phyloP scores from a whole-genome alignment of 2,888 invertebrate species.

The Cephalotes varians region DNA sequence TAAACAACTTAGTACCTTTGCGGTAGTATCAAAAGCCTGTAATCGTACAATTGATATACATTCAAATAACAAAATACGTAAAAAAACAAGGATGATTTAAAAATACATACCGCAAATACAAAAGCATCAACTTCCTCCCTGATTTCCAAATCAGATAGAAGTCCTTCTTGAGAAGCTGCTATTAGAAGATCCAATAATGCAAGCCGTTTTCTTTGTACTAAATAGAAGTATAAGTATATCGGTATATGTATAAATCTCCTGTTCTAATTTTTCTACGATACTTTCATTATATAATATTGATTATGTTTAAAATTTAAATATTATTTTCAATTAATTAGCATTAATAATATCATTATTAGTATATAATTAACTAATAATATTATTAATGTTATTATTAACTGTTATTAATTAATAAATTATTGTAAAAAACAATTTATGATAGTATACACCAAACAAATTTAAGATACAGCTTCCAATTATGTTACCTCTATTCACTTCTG shows the following conservation, averaged over 20 bases:
- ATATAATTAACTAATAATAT: too few relatives aligned
- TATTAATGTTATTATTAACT: too few relatives aligned
- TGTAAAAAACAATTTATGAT: background rate
- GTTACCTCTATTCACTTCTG: conserved; percentile 20
- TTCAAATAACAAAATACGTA: background rate
- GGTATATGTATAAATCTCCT: too few relatives aligned
- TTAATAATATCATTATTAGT: too few relatives aligned
- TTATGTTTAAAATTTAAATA: too few relatives aligned
- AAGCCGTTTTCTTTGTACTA: conserved; percentile 69
- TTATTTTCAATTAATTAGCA: too few relatives aligned
- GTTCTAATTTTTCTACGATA: too few relatives aligned
- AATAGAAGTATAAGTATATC: background rate
- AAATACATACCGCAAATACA: conserved; percentile 74
- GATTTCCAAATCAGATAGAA: conserved; percentile 79
- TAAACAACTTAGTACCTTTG: too few relatives aligned
- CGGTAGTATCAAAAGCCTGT: too few relatives aligned
- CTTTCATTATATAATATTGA: too few relatives aligned
- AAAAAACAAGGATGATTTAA: background rate
- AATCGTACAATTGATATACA: background rate
- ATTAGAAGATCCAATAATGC: too few relatives aligned
- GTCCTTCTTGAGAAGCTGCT: conserved; percentile 66
- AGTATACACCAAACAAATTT: too few relatives aligned
- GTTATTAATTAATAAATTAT: background rate
- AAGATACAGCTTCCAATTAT: background rate
- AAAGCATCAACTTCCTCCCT: conserved; percentile 83